Conservation (phyloP, 2,797 vertebrate genomes). For the Sebastes oblongus region DNA sequence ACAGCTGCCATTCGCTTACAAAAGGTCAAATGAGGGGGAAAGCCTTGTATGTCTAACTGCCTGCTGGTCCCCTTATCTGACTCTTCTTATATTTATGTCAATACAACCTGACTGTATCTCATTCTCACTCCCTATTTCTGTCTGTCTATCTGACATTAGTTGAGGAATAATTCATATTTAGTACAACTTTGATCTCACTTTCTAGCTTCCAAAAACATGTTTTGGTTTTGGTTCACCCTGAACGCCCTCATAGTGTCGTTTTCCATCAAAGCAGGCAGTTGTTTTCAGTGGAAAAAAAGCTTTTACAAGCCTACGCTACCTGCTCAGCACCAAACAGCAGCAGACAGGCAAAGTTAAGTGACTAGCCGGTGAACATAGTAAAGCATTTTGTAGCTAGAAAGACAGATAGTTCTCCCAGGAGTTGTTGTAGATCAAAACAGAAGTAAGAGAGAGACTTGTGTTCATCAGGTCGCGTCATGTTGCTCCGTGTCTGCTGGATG, state of each 20-base stretch:
- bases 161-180: neutral
- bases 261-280: neutral
- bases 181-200: neutral
- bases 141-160: neutral
- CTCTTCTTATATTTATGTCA: neutral
- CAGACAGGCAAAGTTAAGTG: neutral
- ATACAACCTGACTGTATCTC: neutral
- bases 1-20: slow-evolving; percentile 66
- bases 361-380: rapidly evolving
- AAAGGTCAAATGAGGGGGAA: slow-evolving; percentile 60
- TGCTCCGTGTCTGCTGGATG: neutral
- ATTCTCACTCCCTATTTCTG: neutral
- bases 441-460: neutral
- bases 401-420: neutral
- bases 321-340: neutral
- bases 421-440: neutral
- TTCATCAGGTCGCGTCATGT: neutral
- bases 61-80: slow-evolving; percentile 19
- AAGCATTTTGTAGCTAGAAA: neutral
- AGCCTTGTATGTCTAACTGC: slow-evolving; percentile 14
- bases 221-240: neutral
- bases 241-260: neutral
- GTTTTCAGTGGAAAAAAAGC: neutral
- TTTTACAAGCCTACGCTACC: neutral
- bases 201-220: neutral